phyloP scores from a whole-genome alignment of 2,113 vertebrate species.

The Hystrix brachyura region DNA sequence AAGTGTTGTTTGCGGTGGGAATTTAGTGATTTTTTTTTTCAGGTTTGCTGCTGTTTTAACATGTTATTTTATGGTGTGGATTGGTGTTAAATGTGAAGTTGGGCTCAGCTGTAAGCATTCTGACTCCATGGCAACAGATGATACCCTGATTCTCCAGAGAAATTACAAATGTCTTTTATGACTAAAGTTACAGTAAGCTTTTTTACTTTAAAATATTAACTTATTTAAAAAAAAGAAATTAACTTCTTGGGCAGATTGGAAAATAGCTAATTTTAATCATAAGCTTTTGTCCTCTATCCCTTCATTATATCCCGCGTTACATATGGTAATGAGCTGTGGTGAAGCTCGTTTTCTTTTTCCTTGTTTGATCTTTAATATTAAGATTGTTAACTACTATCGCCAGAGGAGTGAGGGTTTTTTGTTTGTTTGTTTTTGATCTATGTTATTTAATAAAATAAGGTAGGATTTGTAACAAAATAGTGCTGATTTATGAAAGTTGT shows the following conservation, averaged over 20 bases:
- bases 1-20: constrained; percentile 17
- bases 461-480: not conserved
- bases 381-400: not conserved
- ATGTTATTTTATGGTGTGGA: not conserved
- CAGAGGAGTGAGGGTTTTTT: not conserved
- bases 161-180: not conserved
- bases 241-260: not conserved
- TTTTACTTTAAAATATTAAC: not conserved
- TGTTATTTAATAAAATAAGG: not conserved
- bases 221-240: too few relatives aligned
- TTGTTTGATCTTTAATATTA: constrained; percentile 36
- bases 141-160: constrained; percentile 50
- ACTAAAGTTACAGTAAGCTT: constrained; percentile 25
- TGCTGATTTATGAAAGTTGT: constrained; percentile 23
- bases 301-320: not conserved
- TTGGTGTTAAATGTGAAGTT: constrained; percentile 51
- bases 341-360: constrained; percentile 6
- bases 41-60: not conserved
- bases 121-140: constrained; percentile 54
- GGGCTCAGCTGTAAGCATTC: constrained; percentile 3
- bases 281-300: not conserved
- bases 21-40: constrained; percentile 51
- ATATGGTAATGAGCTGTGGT: not conserved
- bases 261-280: constrained; percentile 48
- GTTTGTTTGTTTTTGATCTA: not conserved